phyloP scores from a whole-genome alignment of 1,140 invertebrate species.

The Magallana gigas region DNA sequence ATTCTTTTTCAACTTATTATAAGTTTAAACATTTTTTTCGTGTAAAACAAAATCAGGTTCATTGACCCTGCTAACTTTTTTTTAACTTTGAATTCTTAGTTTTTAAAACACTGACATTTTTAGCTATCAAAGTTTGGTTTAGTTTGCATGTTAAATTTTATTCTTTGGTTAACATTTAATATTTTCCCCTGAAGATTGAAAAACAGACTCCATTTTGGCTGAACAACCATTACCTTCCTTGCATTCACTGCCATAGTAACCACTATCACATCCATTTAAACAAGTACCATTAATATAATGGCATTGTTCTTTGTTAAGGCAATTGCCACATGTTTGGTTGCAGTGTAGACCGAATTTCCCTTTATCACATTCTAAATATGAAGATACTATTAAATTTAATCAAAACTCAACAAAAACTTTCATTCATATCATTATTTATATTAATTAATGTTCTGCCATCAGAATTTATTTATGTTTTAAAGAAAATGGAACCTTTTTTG shows the following conservation, averaged over 20 bases:
- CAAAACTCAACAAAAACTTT: neutral
- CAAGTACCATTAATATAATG: neutral
- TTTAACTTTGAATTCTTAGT: no score
- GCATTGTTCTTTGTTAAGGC: neutral
- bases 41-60: neutral
- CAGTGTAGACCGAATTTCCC: neutral
- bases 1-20: neutral
- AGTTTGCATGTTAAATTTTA: no score
- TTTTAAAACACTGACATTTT: no score
- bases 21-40: neutral
- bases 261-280: neutral
- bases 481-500: neutral
- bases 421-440: neutral
- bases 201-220: neutral
- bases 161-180: neutral
- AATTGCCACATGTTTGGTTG: neutral
- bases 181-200: neutral
- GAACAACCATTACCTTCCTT: neutral
- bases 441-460: neutral
- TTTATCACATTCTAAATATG: neutral
- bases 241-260: neutral
- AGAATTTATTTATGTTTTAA: neutral
- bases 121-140: no score
- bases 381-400: neutral
- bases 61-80: no score